Evolutionary conservation across 2,888 invertebrate species (phyloP).

Genomic region (Cosmia pyralina): DNA sequence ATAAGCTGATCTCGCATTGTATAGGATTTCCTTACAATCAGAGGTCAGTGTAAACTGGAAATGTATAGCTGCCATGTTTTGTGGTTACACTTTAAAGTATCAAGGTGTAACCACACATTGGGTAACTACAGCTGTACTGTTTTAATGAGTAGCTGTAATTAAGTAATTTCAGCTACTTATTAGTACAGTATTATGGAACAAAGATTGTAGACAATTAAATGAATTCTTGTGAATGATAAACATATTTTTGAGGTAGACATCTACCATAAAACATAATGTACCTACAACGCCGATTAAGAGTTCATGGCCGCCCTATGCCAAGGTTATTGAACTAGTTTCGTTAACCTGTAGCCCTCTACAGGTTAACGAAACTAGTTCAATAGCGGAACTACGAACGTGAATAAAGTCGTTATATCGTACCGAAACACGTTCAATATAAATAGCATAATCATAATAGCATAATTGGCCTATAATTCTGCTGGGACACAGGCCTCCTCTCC

Average conservation of each 20-base stretch:
- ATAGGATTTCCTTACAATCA: too few relatives aligned
- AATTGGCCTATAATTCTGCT: too few relatives aligned
- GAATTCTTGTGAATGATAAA: neutral
- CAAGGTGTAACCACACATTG: too few relatives aligned
- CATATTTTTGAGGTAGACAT: neutral
- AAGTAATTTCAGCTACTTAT: too few relatives aligned
- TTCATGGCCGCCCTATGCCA: conserved; percentile 20
- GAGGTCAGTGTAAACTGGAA: too few relatives aligned
- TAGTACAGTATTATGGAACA: neutral
- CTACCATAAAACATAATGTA: neutral
- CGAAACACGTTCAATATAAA: conserved; percentile 2
- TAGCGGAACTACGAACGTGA: conserved; percentile 14
- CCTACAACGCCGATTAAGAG: neutral
- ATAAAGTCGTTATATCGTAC: conserved; percentile 11
- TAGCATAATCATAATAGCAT: too few relatives aligned
- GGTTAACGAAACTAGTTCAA: conserved; percentile 35
- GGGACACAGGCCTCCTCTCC: too few relatives aligned
- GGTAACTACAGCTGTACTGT: too few relatives aligned
- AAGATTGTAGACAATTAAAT: neutral
- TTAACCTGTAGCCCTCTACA: neutral
- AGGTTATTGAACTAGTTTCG: too few relatives aligned
- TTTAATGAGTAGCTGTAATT: too few relatives aligned
- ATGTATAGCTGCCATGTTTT: too few relatives aligned
- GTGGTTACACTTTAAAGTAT: neutral
- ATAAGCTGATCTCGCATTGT: too few relatives aligned